Percentiles rank a stretch among this genome's conserved stretches.
These are phyloP conservation scores for Aspidiotus destructor DNA, from an alignment of 2,888 invertebrate species.

Conservation along the genomic window DNA sequence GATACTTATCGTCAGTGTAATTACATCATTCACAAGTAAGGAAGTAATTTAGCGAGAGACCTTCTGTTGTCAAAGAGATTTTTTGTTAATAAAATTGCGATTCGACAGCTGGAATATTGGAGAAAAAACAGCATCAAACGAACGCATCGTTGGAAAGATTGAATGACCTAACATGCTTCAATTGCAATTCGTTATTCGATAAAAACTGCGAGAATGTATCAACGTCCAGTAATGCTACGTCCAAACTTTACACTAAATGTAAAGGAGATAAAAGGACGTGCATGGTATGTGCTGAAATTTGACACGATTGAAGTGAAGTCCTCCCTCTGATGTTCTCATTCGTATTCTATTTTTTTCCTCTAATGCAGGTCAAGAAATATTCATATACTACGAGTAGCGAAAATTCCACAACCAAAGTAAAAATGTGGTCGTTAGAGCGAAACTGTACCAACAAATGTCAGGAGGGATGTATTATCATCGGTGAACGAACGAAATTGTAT, in stretches of 20 bases:
- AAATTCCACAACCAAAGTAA: slow-evolving; percentile 62
- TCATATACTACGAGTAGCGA: slow-evolving; percentile 75
- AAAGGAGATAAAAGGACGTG: slow-evolving; percentile 65
- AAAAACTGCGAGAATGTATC: slow-evolving; percentile 55
- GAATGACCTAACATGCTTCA: slow-evolving; percentile 72
- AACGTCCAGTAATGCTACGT: slow-evolving; percentile 46
- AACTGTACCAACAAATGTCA: slow-evolving; percentile 76
- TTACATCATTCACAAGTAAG: no score
- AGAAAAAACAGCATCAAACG: slow-evolving; percentile 50
- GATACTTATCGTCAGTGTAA: no score
- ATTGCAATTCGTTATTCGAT: slow-evolving; percentile 66
- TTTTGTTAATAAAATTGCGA: no score
- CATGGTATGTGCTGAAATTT: slow-evolving; percentile 52
- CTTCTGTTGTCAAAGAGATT: no score
- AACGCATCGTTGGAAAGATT: slow-evolving; percentile 66
- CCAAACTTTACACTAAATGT: slow-evolving; percentile 61
- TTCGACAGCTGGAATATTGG: slow-evolving; percentile 16
- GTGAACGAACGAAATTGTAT: slow-evolving; percentile 76
- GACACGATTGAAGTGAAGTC: no score
- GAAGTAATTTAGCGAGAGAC: no score
- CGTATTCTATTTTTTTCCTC: not conserved
- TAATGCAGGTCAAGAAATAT: slow-evolving; percentile 62
- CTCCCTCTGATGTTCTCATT: no score
- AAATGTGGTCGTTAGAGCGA: slow-evolving; percentile 74
- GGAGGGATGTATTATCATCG: slow-evolving; percentile 78